Evolutionary conservation across 2,888 invertebrate genomes (phyloP).

Genomic region (Sarcophaga caerulescens): DNA sequence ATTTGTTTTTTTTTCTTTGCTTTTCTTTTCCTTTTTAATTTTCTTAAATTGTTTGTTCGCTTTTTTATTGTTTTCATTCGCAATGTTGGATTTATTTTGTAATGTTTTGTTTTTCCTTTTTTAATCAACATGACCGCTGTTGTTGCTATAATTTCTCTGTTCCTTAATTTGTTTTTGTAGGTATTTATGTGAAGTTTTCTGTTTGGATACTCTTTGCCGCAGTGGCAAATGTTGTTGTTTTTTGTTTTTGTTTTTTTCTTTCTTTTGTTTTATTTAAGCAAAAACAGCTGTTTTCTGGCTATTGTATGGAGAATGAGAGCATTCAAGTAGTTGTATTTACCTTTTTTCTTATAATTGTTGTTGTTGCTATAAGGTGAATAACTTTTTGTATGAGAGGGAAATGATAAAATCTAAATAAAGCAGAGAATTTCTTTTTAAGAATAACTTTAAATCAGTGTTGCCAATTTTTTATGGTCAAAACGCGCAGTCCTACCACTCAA

Average conservation of each 20-base stretch:
- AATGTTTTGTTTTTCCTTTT: constrained; percentile 4
- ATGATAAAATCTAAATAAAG: constrained; percentile 3
- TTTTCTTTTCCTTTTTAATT: neutral
- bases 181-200: constrained; percentile 20
- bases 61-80: constrained; percentile 65
- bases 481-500: too few relatives aligned
- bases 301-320: constrained; percentile 38
- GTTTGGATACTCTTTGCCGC: constrained; percentile 59
- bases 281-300: constrained; percentile 63
- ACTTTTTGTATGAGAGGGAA: constrained; percentile 40
- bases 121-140: neutral
- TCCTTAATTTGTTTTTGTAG: constrained; percentile 24
- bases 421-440: neutral
- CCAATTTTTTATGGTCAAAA: too few relatives aligned
- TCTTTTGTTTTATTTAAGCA: neutral
- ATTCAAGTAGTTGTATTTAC: constrained; percentile 48
- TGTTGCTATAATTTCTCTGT: constrained; percentile 28
- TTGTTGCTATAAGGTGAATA: constrained; percentile 60
- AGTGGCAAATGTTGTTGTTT: constrained; percentile 29
- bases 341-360: constrained; percentile 18
- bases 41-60: neutral
- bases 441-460: too few relatives aligned
- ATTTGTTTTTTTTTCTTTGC: constrained; percentile 52
- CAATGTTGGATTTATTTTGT: constrained; percentile 3
- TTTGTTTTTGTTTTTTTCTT: neutral